phyloP scores from a whole-genome alignment of 2,888 invertebrate genomes.

The Drosophila histrio region DNA sequence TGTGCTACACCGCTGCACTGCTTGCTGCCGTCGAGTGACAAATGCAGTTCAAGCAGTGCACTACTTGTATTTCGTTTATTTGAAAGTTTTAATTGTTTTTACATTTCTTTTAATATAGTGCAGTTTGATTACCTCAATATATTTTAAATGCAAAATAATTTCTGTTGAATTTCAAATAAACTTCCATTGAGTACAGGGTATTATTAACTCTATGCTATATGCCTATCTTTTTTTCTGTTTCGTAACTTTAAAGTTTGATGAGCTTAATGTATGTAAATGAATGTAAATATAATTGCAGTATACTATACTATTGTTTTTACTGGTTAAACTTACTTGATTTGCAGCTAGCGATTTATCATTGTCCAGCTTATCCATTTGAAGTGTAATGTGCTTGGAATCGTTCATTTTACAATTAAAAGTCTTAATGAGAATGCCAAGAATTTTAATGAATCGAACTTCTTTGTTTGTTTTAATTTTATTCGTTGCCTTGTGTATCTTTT shows the following conservation, averaged over 20 bases:
- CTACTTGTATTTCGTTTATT: background rate
- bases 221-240: background rate
- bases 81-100: background rate
- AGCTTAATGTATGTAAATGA: background rate
- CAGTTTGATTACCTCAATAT: background rate
- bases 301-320: background rate
- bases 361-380: conserved; percentile 56
- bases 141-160: background rate
- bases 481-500: conserved; percentile 22
- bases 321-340: conserved; percentile 51
- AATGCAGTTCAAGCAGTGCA: background rate
- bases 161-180: conserved; percentile 1
- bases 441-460: conserved; percentile 32
- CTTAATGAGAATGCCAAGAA: conserved; percentile 29
- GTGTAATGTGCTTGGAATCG: conserved; percentile 49
- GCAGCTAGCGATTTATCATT: conserved; percentile 24
- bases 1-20: background rate
- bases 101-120: background rate
- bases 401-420: conserved; percentile 47
- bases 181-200: background rate
- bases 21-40: background rate
- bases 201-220: too few species aligned
- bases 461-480: conserved; percentile 46
- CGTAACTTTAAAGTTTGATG: background rate
- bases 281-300: conserved; percentile 6